Conservation (phyloP, 2,888 invertebrate genomes). For the Agonopterix heracliana region DNA sequence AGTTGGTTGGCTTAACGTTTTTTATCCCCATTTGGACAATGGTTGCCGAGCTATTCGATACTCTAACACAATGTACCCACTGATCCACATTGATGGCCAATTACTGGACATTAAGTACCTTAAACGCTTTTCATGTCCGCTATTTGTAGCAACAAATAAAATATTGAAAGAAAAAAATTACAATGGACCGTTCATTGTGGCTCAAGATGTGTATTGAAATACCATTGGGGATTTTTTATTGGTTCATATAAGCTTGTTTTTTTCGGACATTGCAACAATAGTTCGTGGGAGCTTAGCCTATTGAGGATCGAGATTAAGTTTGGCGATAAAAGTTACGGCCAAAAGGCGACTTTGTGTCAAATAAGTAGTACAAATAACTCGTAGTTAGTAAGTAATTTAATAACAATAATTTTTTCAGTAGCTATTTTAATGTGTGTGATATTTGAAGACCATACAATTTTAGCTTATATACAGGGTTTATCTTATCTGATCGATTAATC, state of each 20-base stretch:
- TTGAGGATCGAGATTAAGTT: constrained; percentile 26
- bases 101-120: constrained; percentile 77
- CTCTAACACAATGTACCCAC: constrained; percentile 72
- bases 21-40: constrained; percentile 56
- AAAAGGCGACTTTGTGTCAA: constrained; percentile 24
- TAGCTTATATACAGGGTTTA: no score
- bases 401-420: no score
- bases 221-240: constrained; percentile 51
- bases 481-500: no score
- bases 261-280: constrained; percentile 50
- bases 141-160: constrained; percentile 75
- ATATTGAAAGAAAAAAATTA: constrained; percentile 51
- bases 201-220: constrained; percentile 62
- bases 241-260: constrained; percentile 45
- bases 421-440: no score
- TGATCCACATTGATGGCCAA: constrained; percentile 77
- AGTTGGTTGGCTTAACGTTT: constrained; percentile 45
- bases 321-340: constrained; percentile 31
- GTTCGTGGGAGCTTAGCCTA: constrained; percentile 39
- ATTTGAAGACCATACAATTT: no score
- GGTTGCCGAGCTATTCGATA: constrained; percentile 49
- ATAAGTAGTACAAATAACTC: background rate
- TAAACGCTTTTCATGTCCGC: constrained; percentile 67
- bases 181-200: constrained; percentile 63
- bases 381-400: no score